Evolutionary conservation across 2,113 vertebrate genomes (phyloP).

Genomic region (Strix aluco): DNA sequence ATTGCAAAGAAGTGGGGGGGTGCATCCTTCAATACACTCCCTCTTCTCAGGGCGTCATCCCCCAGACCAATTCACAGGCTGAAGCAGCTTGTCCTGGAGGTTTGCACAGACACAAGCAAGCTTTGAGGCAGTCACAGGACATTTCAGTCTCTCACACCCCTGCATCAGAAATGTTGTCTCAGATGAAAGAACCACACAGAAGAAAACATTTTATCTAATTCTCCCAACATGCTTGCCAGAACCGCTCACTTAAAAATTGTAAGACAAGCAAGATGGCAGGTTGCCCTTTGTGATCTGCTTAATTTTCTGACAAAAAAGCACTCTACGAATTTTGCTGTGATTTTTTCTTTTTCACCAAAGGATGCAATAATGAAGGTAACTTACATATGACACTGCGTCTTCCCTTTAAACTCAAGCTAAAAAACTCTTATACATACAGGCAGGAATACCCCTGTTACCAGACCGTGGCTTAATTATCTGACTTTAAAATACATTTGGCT

Average conservation of each 20-base stretch:
- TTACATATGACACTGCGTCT: not conserved
- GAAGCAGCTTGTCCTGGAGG: no score
- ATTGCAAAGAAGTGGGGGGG: no score
- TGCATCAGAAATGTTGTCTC: not conserved
- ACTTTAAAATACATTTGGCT: conserved; percentile 3
- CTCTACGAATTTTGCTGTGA: not conserved
- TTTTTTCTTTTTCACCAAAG: not conserved
- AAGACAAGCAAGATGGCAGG: not conserved
- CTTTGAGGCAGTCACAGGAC: no score
- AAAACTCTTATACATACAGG: not conserved
- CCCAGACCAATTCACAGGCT: no score
- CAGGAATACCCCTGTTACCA: not conserved
- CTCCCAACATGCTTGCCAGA: not conserved
- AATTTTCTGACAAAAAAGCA: not conserved
- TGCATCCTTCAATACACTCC: no score
- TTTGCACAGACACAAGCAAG: no score
- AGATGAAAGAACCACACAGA: not conserved
- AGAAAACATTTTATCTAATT: not conserved
- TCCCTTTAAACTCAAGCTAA: not conserved
- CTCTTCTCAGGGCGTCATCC: no score
- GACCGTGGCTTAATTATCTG: conserved; percentile 11
- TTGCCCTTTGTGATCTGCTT: not conserved
- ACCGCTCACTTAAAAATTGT: not conserved
- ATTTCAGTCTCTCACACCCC: no score
- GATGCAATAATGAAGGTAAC: not conserved